Conservation (phyloP, 1,140 invertebrate species). For the Drosophila sproati region DNA sequence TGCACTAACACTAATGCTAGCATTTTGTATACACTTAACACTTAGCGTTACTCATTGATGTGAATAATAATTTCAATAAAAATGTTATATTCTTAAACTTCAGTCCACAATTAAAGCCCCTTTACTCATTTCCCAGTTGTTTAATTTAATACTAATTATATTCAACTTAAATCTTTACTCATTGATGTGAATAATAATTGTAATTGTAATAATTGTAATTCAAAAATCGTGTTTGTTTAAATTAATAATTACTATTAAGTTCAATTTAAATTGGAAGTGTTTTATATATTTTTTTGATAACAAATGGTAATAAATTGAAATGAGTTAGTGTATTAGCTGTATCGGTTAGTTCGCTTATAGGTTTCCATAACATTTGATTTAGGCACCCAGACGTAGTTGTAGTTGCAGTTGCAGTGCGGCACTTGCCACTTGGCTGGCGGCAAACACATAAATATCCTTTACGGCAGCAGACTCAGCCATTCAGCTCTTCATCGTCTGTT, state of each 20-base stretch:
- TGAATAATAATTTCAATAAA: too few species aligned
- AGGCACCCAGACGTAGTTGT: slow-evolving; percentile 39
- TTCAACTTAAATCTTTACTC: too few species aligned
- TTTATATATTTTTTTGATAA: background rate
- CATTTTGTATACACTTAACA: too few species aligned
- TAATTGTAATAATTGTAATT: too few species aligned
- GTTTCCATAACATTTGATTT: slow-evolving; percentile 32
- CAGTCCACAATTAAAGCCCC: too few species aligned
- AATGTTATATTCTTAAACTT: too few species aligned
- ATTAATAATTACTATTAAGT: background rate
- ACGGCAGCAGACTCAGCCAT: slow-evolving; percentile 24
- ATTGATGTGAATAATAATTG: too few species aligned
- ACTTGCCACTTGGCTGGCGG: slow-evolving; percentile 49
- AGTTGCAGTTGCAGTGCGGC: slow-evolving; percentile 34
- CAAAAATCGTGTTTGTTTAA: too few species aligned
- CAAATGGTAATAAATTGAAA: background rate
- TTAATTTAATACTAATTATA: too few species aligned
- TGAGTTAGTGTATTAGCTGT: slow-evolving; percentile 21
- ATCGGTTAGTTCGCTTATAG: slow-evolving; percentile 13
- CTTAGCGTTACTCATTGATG: too few species aligned
- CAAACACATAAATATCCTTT: slow-evolving; percentile 65
- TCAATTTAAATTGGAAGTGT: background rate
- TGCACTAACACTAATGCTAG: too few species aligned
- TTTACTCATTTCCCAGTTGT: too few species aligned
- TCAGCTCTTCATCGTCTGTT: slow-evolving; percentile 47